Evolutionary conservation across 2,888 invertebrate genomes (phyloP).

Genomic region (Pyrocoelia pectoralis): DNA sequence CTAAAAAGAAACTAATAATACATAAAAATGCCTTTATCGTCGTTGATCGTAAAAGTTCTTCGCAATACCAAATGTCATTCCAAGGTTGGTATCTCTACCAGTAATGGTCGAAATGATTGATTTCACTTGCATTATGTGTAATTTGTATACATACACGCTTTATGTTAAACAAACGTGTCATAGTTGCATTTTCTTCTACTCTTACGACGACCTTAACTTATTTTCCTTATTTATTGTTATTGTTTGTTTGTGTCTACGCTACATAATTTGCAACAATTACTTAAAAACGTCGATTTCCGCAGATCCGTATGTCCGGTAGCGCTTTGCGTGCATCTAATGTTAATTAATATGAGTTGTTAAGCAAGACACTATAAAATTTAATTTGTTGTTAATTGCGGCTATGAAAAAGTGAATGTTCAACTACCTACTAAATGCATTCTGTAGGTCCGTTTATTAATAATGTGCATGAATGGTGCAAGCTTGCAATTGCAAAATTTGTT

Average conservation of each 20-base stretch:
- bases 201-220: background rate
- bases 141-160: constrained; percentile 5
- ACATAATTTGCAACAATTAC: background rate
- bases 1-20: background rate
- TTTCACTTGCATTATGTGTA: constrained; percentile 8
- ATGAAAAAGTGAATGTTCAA: no score
- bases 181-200: background rate
- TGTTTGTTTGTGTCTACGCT: background rate
- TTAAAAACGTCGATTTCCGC: no score
- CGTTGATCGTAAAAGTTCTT: background rate
- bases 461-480: no score
- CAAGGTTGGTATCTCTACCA: constrained; percentile 10
- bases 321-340: no score
- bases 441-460: no score
- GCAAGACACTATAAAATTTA: no score
- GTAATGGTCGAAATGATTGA: constrained; percentile 6
- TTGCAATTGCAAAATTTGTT: no score
- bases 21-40: constrained; percentile 6
- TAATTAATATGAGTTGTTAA: no score
- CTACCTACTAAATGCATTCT: no score
- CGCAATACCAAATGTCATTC: background rate
- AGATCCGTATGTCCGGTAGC: no score
- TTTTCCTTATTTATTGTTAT: background rate
- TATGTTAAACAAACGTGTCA: constrained; percentile 1
- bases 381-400: no score